Conservation (phyloP, 2,797 vertebrate species). For the Eremophila alpestris region DNA sequence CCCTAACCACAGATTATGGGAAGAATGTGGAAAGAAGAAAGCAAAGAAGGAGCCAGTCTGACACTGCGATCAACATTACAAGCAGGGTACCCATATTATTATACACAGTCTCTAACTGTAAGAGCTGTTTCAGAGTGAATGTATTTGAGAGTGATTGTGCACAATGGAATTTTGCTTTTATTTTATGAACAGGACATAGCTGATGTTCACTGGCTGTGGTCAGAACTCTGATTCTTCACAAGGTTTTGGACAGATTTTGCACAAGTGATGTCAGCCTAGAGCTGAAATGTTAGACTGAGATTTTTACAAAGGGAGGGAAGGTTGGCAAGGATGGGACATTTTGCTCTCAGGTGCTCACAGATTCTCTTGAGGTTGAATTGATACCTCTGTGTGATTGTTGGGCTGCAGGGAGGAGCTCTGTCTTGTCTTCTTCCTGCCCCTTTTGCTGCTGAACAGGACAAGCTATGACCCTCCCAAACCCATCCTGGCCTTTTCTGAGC, state of each 20-base stretch:
- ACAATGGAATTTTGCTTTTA: not conserved
- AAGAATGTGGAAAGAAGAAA: constrained; percentile 25
- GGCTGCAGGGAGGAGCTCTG: not conserved
- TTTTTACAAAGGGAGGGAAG: not conserved
- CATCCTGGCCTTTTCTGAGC: not conserved
- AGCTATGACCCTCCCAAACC: not conserved
- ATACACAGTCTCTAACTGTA: not conserved
- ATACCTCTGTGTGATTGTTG: not conserved
- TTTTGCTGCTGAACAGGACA: not conserved
- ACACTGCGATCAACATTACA: constrained; percentile 83
- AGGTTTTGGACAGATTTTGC: not conserved
- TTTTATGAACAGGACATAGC: not conserved
- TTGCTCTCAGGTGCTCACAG: not conserved
- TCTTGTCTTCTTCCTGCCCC: not conserved
- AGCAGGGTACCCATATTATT: constrained; percentile 69
- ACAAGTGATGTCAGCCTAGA: not conserved
- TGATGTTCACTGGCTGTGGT: not conserved
- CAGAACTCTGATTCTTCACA: not conserved
- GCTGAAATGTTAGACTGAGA: not conserved
- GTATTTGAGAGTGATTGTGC: not conserved
- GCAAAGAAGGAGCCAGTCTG: constrained; percentile 84
- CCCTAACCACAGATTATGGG: constrained; percentile 70
- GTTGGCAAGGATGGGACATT: not conserved
- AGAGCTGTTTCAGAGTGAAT: not conserved
- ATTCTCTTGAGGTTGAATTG: not conserved